These are phyloP conservation scores for Panagrolaimus sp. DNA, from an alignment of 1,140 invertebrate genomes.

Conservation along the genomic window DNA sequence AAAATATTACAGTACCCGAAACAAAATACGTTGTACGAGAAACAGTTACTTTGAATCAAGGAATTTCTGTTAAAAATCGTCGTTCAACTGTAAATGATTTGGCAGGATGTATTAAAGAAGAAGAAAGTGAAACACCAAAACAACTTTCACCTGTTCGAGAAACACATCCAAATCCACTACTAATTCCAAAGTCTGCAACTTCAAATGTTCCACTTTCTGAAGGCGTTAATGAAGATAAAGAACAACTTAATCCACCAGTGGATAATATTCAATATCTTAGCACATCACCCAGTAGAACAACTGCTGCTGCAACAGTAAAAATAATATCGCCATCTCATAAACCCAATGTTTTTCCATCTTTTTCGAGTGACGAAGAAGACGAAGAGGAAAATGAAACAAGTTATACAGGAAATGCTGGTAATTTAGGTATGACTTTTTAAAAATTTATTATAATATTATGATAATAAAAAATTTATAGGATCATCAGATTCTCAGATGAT, in stretches of 20 bases:
- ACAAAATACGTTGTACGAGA: slow-evolving; percentile 38
- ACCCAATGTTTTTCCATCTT: background rate
- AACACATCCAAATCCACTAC: background rate
- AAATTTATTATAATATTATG: too few relatives aligned
- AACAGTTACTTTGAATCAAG: slow-evolving; percentile 11
- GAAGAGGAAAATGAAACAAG: slow-evolving; percentile 28
- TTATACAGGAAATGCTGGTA: slow-evolving; percentile 22
- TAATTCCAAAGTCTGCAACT: slow-evolving; percentile 42
- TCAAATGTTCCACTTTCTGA: slow-evolving; percentile 14
- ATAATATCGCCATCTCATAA: slow-evolving; percentile 4
- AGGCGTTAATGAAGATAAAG: slow-evolving; percentile 7
- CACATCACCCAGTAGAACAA: slow-evolving; percentile 24
- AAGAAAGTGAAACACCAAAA: background rate
- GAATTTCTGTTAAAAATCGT: slow-evolving; percentile 11
- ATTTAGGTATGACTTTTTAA: slow-evolving; percentile 26
- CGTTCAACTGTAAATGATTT: slow-evolving; percentile 34
- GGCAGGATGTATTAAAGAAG: slow-evolving; percentile 16
- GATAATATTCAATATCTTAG: slow-evolving; percentile 40
- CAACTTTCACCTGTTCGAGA: slow-evolving; percentile 9
- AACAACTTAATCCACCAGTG: slow-evolving; percentile 20
- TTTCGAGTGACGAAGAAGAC: slow-evolving; percentile 35
- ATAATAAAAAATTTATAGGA: too few relatives aligned
- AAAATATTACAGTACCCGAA: slow-evolving; percentile 32
- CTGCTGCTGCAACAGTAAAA: slow-evolving; percentile 11
- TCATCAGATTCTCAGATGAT: slow-evolving; percentile 45